Conservation (phyloP, 2,888 invertebrate species). For the Bembecia ichneumoniformis region DNA sequence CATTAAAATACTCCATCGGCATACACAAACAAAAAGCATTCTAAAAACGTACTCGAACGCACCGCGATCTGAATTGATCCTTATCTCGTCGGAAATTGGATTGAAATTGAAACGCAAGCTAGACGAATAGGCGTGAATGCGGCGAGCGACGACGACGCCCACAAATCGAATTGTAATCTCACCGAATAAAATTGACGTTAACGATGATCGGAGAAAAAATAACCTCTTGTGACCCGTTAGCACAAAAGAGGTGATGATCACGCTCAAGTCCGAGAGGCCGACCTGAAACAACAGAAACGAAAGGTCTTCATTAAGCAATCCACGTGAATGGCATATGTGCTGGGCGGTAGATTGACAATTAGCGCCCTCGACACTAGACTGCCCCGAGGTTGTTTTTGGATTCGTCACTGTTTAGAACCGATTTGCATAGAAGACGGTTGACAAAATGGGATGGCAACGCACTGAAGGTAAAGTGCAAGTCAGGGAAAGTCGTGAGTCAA, state of each 20-base stretch:
- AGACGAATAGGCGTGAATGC: slow-evolving; percentile 3
- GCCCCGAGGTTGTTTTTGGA: too few species aligned
- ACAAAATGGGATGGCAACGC: not conserved
- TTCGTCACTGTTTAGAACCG: too few species aligned
- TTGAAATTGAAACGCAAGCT: slow-evolving; percentile 2
- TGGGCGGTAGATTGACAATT: too few species aligned
- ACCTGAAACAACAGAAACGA: not conserved
- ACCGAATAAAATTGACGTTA: slow-evolving; percentile 55
- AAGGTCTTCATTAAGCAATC: too few species aligned
- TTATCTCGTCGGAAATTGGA: not conserved
- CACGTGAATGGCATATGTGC: too few species aligned
- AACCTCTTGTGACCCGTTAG: slow-evolving; percentile 21
- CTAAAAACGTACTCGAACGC: slow-evolving; percentile 3
- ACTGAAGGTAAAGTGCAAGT: not conserved
- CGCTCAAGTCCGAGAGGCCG: slow-evolving; percentile 7
- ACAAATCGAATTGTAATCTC: slow-evolving; percentile 38
- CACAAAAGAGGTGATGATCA: slow-evolving; percentile 31
- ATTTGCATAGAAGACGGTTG: too few species aligned
- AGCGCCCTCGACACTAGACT: too few species aligned
- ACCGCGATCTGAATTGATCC: slow-evolving; percentile 1
- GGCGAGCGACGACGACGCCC: slow-evolving; percentile 2
- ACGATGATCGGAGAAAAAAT: slow-evolving; percentile 20
- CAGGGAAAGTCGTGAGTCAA: not conserved
- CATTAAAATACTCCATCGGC: slow-evolving; percentile 39
- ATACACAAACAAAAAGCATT: slow-evolving; percentile 11